phyloP scores from a whole-genome alignment of 1,140 invertebrate genomes.

The Delia radicum region DNA sequence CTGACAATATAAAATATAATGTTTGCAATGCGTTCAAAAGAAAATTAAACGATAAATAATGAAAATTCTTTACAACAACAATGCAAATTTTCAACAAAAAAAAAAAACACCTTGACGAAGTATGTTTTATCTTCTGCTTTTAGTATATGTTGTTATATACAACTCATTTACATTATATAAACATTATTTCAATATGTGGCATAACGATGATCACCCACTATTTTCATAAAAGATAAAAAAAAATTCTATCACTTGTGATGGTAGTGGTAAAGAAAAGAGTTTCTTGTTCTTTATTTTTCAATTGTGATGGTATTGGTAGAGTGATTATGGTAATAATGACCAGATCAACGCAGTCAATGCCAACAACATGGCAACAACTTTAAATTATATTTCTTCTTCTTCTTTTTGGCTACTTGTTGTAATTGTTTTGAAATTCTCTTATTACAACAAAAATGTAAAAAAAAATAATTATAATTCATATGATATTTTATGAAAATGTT shows the following conservation, averaged over 20 bases:
- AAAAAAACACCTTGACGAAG: not conserved
- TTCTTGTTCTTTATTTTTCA: not conserved
- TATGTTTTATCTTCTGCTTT: not conserved
- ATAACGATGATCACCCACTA: not conserved
- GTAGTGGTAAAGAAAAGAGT: too few relatives aligned
- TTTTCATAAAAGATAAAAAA: too few relatives aligned
- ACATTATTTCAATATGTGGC: not conserved
- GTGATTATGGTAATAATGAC: not conserved
- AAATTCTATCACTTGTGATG: too few relatives aligned
- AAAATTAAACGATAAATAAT: too few relatives aligned
- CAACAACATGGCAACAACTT: constrained; percentile 9
- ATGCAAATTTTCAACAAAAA: not conserved
- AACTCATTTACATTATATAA: not conserved
- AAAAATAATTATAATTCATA: not conserved
- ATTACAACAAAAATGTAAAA: not conserved
- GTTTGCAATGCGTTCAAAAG: too few relatives aligned
- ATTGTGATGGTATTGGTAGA: too few relatives aligned
- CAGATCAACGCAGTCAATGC: constrained; percentile 19
- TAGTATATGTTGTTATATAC: not conserved
- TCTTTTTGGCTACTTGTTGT: not conserved
- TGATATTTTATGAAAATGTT: not conserved
- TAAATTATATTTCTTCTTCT: not conserved
- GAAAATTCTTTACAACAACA: too few relatives aligned
- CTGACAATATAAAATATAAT: not conserved
- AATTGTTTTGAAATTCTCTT: too few relatives aligned